Base-by-base conservation (phyloP, 2,888 invertebrate genomes). In the Drosophila maculinotata region DNA sequence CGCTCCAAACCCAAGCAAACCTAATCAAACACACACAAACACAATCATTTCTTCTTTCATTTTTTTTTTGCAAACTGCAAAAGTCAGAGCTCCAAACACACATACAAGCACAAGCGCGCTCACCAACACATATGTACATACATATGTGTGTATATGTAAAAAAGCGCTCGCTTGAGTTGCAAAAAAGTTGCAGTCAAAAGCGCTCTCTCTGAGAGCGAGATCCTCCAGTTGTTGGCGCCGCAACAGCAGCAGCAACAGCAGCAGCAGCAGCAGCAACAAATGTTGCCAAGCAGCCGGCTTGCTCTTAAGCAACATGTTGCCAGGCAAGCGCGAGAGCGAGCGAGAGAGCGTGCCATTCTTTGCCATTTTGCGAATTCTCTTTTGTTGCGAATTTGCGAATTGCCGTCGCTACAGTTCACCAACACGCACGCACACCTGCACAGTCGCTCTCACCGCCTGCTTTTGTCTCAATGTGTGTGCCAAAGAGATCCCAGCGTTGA, bases 1-100 rank as follows among this genome's bases (percentile, higher is more conserved):
- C 51, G 86, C 79, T 80, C 79, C 86, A 86, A 81, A 81, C 85
- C 75, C 84, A 82, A 70, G 78, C 81, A 84, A 82, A 84, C 78
- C 65, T 71, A 83, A 86, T 64, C 39, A 64, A 44, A 42, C 38
- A 53, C 26, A 47, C 23, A 52, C 66, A 54, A 17, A 28, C 17
- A 42, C 33, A 52, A 23, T 41, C 5, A 38, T 15, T 14, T 35
- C 17, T 36, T n/a, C n/a, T n/a, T n/a, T n/a, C n/a, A 8, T 35
- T 23, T 23, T 15, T 68, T 69, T 63, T 72, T 75, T 75, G 72
- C 72, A 72, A 72, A 74, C 71, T 72, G 71, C 71, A 71, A 71
- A 71, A 71, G 74, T 69, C 74, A 58, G 39, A 47, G 71, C 58
- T 58, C 33, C 48, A 70, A 56, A 44, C 63, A 57, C 54, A 51